Evolutionary conservation across 2,113 vertebrate genomes (phyloP).

Genomic region (Brienomyrus longianalis): DNA sequence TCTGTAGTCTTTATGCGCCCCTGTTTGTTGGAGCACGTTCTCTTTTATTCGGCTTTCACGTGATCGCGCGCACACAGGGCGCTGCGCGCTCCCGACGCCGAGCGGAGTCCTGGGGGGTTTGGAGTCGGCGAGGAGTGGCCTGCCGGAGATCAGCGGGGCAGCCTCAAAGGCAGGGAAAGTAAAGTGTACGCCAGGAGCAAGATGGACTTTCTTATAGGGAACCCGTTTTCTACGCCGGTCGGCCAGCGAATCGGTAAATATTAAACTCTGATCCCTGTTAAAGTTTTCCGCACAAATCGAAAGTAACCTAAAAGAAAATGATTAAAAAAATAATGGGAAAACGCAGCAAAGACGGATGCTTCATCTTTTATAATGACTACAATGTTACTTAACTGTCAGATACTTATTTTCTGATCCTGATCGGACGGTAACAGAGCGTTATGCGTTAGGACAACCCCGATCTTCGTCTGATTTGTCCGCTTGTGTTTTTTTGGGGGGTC

Average conservation of each 20-base stretch:
- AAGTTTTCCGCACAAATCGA: not conserved
- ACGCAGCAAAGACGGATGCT: not conserved
- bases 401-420: not conserved
- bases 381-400: not conserved
- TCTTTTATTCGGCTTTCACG: not conserved
- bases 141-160: too few relatives aligned
- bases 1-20: not conserved
- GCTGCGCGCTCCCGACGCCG: constrained; percentile 3
- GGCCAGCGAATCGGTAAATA: constrained; percentile 86
- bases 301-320: not conserved
- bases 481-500: not conserved
- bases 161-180: not conserved
- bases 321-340: not conserved
- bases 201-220: constrained; percentile 85
- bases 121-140: not conserved
- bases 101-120: not conserved
- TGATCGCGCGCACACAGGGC: constrained; percentile 10
- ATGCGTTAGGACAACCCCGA: not conserved
- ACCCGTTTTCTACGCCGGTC: constrained; percentile 78
- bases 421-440: constrained; percentile 17
- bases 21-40: not conserved
- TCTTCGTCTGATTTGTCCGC: constrained; percentile 30
- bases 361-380: not conserved
- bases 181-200: constrained; percentile 23
- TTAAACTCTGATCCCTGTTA: not conserved